These are phyloP conservation scores for Rhamphomyia laevipes DNA, from an alignment of 2,888 invertebrate genomes.

Conservation along the genomic window DNA sequence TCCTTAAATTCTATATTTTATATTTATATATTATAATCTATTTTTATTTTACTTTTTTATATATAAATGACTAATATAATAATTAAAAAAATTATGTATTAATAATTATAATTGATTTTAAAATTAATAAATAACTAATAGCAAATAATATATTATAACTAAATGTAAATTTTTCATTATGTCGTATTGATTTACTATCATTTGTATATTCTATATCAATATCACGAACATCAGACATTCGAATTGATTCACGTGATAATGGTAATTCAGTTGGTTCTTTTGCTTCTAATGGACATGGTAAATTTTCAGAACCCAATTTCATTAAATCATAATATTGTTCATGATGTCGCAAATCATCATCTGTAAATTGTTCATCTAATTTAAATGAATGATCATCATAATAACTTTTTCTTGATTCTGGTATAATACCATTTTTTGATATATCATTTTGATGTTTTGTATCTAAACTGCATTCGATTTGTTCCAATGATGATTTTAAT, in stretches of 20 bases:
- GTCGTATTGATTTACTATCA: no score
- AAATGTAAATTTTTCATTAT: no score
- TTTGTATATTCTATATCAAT: no score
- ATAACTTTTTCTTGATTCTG: slow-evolving; percentile 6
- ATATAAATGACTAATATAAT: no score
- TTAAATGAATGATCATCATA: slow-evolving; percentile 2
- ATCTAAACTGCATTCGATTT: slow-evolving; percentile 54
- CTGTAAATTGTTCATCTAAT: slow-evolving; percentile 10
- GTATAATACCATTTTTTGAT: slow-evolving; percentile 9
- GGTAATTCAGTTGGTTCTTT: slow-evolving; percentile 51
- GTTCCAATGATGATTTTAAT: slow-evolving; percentile 55
- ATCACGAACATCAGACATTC: slow-evolving; percentile 19
- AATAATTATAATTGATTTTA: no score
- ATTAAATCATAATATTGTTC: slow-evolving; percentile 35
- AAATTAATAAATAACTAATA: no score
- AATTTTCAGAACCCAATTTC: slow-evolving; percentile 44
- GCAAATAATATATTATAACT: no score
- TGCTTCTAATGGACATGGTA: slow-evolving; percentile 50
- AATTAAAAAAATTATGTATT: no score
- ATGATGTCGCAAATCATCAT: slow-evolving; percentile 9
- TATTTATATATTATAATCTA: no score
- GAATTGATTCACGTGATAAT: slow-evolving; percentile 41
- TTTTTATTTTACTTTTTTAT: no score
- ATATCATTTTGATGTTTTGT: slow-evolving; percentile 15
- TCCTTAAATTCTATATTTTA: no score